phyloP scores from a whole-genome alignment of 53 echinoderm and acorn worm species.

The Luidia sarsii region DNA sequence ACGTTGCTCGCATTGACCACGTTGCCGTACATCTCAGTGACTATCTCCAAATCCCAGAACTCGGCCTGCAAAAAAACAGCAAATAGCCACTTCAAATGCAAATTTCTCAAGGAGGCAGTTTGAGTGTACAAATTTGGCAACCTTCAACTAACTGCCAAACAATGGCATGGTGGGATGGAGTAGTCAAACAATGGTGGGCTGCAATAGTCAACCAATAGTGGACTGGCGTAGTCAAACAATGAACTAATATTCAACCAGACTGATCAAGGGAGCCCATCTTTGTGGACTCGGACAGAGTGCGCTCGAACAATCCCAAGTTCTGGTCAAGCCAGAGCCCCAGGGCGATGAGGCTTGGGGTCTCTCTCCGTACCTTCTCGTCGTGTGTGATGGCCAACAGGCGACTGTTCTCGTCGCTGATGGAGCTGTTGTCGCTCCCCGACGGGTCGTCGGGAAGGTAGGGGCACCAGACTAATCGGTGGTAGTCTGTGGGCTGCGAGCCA shows the following conservation, averaged over 20 bases:
- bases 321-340: neutral
- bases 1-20: constrained; percentile 46
- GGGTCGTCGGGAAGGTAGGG: constrained; percentile 91
- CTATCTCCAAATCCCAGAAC: constrained; percentile 87
- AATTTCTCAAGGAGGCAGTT: too few species aligned
- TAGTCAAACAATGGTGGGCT: too few species aligned
- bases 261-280: too few species aligned
- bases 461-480: constrained; percentile 92
- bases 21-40: constrained; percentile 51
- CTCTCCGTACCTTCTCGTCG: constrained; percentile 68
- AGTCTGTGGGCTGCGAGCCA: constrained; percentile 66
- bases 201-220: too few species aligned
- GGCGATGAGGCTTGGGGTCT: neutral
- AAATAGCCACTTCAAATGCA: too few species aligned
- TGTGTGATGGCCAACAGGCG: constrained; percentile 87
- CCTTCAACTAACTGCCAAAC: too few species aligned
- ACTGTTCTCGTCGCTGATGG: constrained; percentile 66
- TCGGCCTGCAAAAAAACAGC: constrained; percentile 85
- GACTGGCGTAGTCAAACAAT: too few species aligned
- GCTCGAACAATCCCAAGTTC: neutral
- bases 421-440: constrained; percentile 42
- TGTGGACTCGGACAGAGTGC: too few species aligned
- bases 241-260: too few species aligned
- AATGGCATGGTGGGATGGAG: too few species aligned
- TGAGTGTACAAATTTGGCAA: too few species aligned